These are phyloP conservation scores for Bombus terrestris DNA, from an alignment of 1,140 invertebrate genomes.

Conservation along the genomic window DNA sequence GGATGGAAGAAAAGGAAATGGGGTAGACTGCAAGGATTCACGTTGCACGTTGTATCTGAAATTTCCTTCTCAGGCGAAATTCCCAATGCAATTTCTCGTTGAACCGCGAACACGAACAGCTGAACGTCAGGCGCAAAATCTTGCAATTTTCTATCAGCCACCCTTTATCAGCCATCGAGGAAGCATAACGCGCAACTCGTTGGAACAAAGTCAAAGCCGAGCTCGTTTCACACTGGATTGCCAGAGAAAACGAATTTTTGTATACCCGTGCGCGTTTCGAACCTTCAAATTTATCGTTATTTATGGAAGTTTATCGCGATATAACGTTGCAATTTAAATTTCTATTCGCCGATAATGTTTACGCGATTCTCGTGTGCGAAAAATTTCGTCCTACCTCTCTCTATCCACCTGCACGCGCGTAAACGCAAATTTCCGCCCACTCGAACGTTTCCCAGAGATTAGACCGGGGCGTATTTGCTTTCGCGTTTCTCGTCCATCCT, in stretches of 20 bases:
- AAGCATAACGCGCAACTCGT: background rate
- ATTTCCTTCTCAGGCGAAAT: background rate
- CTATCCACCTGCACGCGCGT: too few relatives aligned
- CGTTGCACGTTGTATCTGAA: background rate
- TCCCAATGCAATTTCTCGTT: background rate
- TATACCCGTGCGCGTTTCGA: accelerated
- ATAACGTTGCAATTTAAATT: too few relatives aligned
- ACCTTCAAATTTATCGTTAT: background rate
- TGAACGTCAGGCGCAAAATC: background rate
- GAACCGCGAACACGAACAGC: background rate
- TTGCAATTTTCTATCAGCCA: background rate
- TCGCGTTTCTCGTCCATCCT: background rate
- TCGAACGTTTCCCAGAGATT: slow-evolving; percentile 18
- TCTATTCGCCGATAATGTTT: too few relatives aligned
- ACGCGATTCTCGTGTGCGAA: background rate
- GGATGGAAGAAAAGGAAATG: background rate
- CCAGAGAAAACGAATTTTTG: background rate
- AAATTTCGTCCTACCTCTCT: background rate
- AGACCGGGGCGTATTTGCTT: background rate
- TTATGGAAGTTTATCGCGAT: too few relatives aligned
- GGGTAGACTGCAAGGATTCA: background rate
- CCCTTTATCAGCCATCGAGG: background rate
- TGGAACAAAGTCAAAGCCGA: background rate
- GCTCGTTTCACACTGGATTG: background rate
- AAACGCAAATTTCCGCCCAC: background rate